Base-by-base conservation (phyloP, 1,140 invertebrate genomes). In the Platyura marginata region DNA sequence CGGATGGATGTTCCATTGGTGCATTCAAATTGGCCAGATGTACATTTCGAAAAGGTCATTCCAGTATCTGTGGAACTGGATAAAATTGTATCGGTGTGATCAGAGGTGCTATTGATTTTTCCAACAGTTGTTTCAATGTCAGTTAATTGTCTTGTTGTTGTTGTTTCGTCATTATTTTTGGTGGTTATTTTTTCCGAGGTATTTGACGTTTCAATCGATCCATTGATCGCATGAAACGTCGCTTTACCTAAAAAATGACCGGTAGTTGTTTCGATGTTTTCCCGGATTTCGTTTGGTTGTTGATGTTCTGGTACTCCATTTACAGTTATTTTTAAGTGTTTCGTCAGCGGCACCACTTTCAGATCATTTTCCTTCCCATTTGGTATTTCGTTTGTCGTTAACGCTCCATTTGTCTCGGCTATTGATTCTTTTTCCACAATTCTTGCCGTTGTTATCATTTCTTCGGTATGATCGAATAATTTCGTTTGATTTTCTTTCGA, bases 1-100 rank as follows among this genome's bases (percentile, higher is more conserved):
- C 62, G 67, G 13, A 55, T 46, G 0, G 72, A 66, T 2, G 72
- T 75, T 21, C 72, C 72, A 47, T 75, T 75, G 1, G 55, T 38
- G 47, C 75, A 77, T 47, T 73, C 68, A 45, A 75, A 76, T 54
- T 76, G 70, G 1, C 71, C 72, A 40, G 62, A 51, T 34, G 62
- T 61, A 49, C 72, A 74, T 53, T 69, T 69, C 1, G 69, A 67
- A 39, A 68, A 68, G 10, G 59, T 52, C 2, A 41, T n/a, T n/a
- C n/a, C n/a, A n/a, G n/a, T n/a, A n/a, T 34, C 42, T 40, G 23
- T 41, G 21, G 41, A 32, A 25, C 8, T 44, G 11, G 40, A 25
- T 40, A 16, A n/a, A 8, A 16, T 40, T 34, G 41, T 15, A n/a
- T 16, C 18, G 15, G 19, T 19, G 18, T 18, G 16, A 3, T 37